Conservation (phyloP, 1,140 invertebrate species). For the Aleiodes sp. region DNA sequence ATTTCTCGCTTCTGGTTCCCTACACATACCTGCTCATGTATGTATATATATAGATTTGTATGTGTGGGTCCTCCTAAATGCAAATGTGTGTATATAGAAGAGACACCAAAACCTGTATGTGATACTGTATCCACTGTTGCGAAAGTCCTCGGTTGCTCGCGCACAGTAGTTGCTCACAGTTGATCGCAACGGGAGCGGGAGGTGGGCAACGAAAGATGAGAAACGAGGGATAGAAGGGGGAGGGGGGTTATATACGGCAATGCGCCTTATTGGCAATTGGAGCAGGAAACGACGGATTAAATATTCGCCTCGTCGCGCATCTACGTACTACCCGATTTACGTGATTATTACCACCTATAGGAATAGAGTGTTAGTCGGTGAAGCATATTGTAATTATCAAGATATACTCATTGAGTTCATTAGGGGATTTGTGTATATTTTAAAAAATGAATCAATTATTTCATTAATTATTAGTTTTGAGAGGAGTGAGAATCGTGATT, state of each 20-base stretch:
- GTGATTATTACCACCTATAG: conserved; percentile 25
- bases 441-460: no score
- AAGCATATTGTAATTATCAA: conserved; percentile 1
- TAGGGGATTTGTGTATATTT: no score
- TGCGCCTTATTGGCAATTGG: conserved; percentile 36
- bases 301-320: conserved; percentile 30
- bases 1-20: not conserved
- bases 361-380: not conserved
- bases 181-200: not conserved
- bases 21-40: conserved; percentile 12
- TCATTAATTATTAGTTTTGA: no score
- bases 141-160: conserved; percentile 17
- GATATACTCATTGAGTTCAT: not conserved
- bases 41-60: not conserved
- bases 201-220: not conserved
- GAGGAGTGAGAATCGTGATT: no score
- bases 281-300: conserved; percentile 32
- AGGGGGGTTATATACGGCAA: conserved; percentile 8
- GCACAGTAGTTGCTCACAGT: conserved; percentile 6
- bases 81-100: not conserved
- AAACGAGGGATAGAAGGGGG: not conserved
- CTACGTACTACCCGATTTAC: not conserved
- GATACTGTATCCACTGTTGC: conserved; percentile 18
- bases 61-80: no score
- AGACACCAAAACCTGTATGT: not conserved